phyloP scores from a whole-genome alignment of 2,113 vertebrate species.

The Agapornis roseicollis region DNA sequence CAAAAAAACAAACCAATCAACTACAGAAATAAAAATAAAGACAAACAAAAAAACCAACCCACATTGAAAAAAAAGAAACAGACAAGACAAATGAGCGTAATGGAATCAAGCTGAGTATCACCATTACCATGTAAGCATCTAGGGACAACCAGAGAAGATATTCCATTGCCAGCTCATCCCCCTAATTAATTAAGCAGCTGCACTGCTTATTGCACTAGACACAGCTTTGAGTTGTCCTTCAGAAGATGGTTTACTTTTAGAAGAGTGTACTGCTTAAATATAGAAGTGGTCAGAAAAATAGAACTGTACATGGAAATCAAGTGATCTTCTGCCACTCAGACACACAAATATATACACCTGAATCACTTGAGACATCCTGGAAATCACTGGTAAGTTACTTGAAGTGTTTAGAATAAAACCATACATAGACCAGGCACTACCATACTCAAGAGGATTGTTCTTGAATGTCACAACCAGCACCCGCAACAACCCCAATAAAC shows the following conservation, averaged over 20 bases:
- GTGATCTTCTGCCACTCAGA: background rate
- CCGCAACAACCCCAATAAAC: background rate
- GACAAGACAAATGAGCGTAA: background rate
- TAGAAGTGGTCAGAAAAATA: background rate
- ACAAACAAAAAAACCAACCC: background rate
- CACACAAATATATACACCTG: background rate
- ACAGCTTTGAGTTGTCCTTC: background rate
- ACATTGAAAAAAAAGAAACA: background rate
- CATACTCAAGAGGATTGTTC: background rate
- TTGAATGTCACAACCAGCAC: background rate
- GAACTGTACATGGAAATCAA: background rate
- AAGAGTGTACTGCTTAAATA: background rate
- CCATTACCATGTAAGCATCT: background rate
- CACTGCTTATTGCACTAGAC: background rate
- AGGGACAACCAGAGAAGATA: background rate
- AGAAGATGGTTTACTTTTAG: background rate
- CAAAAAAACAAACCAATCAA: background rate
- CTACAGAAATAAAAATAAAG: background rate
- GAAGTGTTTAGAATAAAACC: background rate
- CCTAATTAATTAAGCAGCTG: background rate
- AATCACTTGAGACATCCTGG: background rate
- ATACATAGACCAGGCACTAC: background rate
- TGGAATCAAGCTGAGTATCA: background rate
- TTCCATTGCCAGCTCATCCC: background rate
- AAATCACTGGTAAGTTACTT: background rate